A percentile compares a stretch with the other conserved stretches of the same genome.
These are phyloP conservation scores for Heliothis peltigera DNA, from an alignment of 2,888 invertebrate species.

Conservation along the genomic window DNA sequence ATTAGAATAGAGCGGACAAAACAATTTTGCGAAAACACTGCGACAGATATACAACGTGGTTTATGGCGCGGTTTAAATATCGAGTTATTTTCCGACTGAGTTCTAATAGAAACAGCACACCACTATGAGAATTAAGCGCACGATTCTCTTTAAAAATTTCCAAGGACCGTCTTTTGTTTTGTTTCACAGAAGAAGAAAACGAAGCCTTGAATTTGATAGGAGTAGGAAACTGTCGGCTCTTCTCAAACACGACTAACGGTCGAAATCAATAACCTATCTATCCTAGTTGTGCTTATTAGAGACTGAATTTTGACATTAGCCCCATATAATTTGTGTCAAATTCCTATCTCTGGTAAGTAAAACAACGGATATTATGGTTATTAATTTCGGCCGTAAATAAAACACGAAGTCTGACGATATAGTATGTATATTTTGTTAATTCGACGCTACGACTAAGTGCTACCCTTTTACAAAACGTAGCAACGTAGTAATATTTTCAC, in stretches of 20 bases:
- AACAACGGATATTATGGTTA: too few relatives aligned
- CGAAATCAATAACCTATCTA: too few relatives aligned
- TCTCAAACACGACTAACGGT: too few relatives aligned
- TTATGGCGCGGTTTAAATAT: slow-evolving; percentile 15
- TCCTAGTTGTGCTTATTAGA: too few relatives aligned
- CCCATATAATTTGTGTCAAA: too few relatives aligned
- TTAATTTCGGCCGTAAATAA: too few relatives aligned
- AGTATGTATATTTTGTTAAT: not conserved
- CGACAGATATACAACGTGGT: slow-evolving; percentile 47
- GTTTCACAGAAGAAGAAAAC: not conserved
- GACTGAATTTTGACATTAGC: too few relatives aligned
- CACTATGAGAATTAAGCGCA: not conserved
- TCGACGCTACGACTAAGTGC: not conserved
- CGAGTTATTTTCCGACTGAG: not conserved
- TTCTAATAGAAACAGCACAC: not conserved
- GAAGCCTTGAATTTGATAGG: not conserved
- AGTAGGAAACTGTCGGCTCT: too few relatives aligned
- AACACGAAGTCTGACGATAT: too few relatives aligned
- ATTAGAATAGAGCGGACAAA: slow-evolving; percentile 64
- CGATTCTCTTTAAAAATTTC: not conserved
- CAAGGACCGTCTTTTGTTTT: not conserved
- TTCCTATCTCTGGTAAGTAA: too few relatives aligned
- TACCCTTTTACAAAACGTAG: not conserved
- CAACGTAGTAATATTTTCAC: not conserved
- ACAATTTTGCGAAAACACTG: slow-evolving; percentile 60